A percentile compares a stretch with the other conserved stretches of the same genome.
Evolutionary conservation across 2,888 invertebrate genomes (phyloP).

Genomic region (Saturnia pavonia): DNA sequence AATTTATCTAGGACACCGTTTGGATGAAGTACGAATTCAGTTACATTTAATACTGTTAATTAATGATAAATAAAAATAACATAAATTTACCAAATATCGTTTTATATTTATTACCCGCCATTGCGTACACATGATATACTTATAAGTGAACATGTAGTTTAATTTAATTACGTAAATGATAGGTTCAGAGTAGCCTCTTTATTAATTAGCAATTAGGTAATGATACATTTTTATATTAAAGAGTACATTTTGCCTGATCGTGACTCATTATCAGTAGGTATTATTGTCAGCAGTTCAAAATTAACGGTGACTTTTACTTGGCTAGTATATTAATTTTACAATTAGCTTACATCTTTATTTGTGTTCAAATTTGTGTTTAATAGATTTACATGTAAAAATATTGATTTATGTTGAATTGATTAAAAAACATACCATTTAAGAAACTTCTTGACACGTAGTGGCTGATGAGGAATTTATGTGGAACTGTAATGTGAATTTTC

Average conservation of each 20-base stretch:
- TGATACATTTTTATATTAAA: no score
- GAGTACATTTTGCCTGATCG: neutral
- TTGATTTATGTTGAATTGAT: neutral
- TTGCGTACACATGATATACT: no score
- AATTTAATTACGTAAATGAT: neutral
- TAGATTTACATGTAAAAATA: neutral
- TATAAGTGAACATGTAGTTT: neutral
- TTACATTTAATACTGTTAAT: neutral
- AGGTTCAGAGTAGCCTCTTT: no score
- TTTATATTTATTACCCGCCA: neutral
- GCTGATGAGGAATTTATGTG: neutral
- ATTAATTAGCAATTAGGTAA: neutral
- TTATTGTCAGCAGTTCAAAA: no score
- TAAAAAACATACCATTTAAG: neutral
- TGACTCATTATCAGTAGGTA: neutral
- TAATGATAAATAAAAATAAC: neutral
- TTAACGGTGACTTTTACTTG: no score
- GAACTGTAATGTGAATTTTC: neutral
- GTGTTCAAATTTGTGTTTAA: neutral
- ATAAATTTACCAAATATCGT: neutral
- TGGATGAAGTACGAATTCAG: neutral
- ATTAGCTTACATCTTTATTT: neutral
- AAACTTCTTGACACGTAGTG: neutral
- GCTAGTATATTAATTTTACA: no score
- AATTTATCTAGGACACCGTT: slow-evolving; percentile 13